Percentiles rank a stretch among this genome's conserved stretches.
Evolutionary conservation across 2,113 vertebrate genomes (phyloP).

Genomic region (Ramphastos sulfuratus): DNA sequence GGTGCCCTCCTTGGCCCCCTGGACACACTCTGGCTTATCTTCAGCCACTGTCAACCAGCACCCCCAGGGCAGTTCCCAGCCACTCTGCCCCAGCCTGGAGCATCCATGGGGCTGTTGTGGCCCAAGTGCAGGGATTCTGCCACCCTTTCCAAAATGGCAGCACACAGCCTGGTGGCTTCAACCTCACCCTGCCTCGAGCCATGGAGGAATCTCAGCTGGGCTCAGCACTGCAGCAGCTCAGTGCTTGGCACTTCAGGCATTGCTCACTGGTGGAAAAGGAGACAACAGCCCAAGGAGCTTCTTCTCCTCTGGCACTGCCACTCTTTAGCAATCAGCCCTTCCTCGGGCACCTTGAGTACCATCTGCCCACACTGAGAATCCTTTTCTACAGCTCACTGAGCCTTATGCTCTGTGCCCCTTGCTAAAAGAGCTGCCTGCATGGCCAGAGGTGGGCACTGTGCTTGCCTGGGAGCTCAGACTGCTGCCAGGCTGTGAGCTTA

Average conservation of each 20-base stretch:
- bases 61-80: no score
- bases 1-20: no score
- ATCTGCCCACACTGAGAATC: constrained; percentile 22
- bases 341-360: constrained; percentile 40
- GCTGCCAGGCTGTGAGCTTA: not conserved
- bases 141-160: not conserved
- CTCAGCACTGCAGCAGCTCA: not conserved
- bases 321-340: constrained; percentile 10
- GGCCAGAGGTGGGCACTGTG: constrained; percentile 55
- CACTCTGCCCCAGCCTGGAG: no score
- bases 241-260: not conserved
- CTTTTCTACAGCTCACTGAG: constrained; percentile 11
- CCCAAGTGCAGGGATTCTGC: not conserved
- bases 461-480: not conserved
- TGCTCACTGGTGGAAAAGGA: not conserved
- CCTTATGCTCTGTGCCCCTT: constrained; percentile 37
- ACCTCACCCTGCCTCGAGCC: not conserved
- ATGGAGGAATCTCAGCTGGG: not conserved
- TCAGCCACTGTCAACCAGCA: no score
- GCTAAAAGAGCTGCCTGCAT: constrained; percentile 3
- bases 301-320: constrained; percentile 41
- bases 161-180: not conserved
- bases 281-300: not conserved
- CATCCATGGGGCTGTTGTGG: no score
- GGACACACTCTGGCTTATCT: no score